Evolutionary conservation across 2,113 vertebrate genomes (phyloP), one percentile per base, ranked within the genome.

Genomic region (Nothoprocta pentlandii): DNA sequence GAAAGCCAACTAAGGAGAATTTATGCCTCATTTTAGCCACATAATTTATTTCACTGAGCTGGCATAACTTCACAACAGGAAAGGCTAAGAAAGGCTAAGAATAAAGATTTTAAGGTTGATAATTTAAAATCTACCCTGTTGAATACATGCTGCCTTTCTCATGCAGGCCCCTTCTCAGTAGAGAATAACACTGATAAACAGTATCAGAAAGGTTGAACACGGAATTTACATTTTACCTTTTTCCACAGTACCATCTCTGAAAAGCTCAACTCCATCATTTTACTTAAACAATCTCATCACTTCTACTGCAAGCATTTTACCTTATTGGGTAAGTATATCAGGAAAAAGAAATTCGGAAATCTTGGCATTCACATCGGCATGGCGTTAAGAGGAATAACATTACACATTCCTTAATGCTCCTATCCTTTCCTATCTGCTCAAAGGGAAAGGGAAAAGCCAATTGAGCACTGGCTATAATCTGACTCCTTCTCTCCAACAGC

Each of bases 291-390:
- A 92, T 9, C 6, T 66, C 62, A 73, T 64, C 58, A 71, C 75
- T 85, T 5, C 4, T 23, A 46, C 17, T 21, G 15, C 49, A 89
- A 89, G 36, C 68, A 76, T 63, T 81, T 63, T 63, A 49, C 20
- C 8, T 0, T 19, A 49, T 41, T 26, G 23, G 17, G 54, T n/a
- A 20, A 67, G 7, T 62, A 42, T 23, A 75, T 78, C 81, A 4
- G 70, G 56, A 80, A 76, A 66, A 32, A n/a, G 5, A 32, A 49
- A 7, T 9, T 64, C 15, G 6, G 28, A 82, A 90, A 16, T 8
- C 53, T 69, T 3, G 4, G 44, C 53, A 76, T 0, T 0, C 19
- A 15, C 11, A 85, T 34, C 42, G 53, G 21, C 8, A 6, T 88
- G 6, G 80, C 77, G 6, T 10, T 68, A 53, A 12, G 25, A 67